A percentile compares a stretch with the other conserved stretches of the same genome.
phyloP scores from a whole-genome alignment of 1,140 invertebrate species.

The Papilio polyxenes region DNA sequence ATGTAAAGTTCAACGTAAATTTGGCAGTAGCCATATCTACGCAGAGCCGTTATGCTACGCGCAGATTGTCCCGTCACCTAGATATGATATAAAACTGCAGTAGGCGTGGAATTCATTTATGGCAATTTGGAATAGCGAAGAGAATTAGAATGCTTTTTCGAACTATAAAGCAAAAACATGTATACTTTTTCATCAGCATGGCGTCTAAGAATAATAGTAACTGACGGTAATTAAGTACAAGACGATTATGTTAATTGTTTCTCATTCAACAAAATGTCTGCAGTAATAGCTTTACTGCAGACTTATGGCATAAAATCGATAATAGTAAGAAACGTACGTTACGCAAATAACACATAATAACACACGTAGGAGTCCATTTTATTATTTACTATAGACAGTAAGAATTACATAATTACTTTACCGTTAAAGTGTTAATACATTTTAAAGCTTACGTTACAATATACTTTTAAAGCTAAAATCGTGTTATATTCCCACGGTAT shows the following conservation, averaged over 20 bases:
- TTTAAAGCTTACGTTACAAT: background rate
- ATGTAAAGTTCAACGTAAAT: conserved; percentile 76
- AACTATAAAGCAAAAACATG: background rate
- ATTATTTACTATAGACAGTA: background rate
- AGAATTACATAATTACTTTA: background rate
- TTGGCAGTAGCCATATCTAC: conserved; percentile 68
- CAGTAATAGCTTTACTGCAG: background rate
- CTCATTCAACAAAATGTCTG: conserved; percentile 7
- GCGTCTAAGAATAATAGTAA: background rate
- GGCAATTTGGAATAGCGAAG: background rate
- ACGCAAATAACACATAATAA: conserved; percentile 6
- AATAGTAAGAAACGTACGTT: background rate
- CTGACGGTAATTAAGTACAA: background rate
- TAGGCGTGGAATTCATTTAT: background rate
- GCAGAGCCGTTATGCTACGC: conserved; percentile 35
- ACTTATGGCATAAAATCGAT: conserved; percentile 3
- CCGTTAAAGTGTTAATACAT: background rate
- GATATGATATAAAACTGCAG: background rate
- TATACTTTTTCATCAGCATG: background rate
- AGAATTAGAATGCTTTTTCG: background rate
- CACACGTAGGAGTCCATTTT: background rate
- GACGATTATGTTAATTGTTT: background rate
- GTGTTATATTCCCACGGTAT: conserved; percentile 5
- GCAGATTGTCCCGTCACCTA: background rate
- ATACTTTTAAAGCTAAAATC: background rate